phyloP scores from a whole-genome alignment of 2,113 vertebrate genomes.

The Cinclus mexicanus region DNA sequence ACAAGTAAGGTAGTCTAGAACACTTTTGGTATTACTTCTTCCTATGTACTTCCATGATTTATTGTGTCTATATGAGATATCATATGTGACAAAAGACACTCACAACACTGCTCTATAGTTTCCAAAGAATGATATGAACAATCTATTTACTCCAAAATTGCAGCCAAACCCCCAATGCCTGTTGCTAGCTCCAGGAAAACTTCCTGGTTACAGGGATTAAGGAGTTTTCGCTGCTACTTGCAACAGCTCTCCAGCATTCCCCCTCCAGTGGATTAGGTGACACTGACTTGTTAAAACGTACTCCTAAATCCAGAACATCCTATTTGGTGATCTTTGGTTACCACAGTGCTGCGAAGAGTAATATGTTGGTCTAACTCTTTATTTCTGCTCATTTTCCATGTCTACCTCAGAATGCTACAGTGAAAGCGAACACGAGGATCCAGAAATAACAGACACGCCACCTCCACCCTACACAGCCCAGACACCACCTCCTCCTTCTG shows the following conservation, averaged over 20 bases:
- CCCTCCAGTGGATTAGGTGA: neutral
- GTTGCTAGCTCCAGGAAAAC: neutral
- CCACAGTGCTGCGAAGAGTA: rapidly evolving
- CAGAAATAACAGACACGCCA: constrained; percentile 82
- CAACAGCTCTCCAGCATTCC: neutral
- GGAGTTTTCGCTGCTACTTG: neutral
- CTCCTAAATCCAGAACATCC: neutral
- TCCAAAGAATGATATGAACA: neutral
- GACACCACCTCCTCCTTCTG: constrained; percentile 35
- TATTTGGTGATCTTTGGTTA: neutral
- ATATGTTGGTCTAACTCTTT: neutral
- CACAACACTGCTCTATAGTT: neutral
- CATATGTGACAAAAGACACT: neutral
- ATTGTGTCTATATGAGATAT: neutral
- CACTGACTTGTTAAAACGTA: neutral
- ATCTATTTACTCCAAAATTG: neutral
- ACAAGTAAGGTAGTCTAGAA: neutral
- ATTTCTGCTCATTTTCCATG: neutral
- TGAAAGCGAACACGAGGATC: constrained; percentile 93
- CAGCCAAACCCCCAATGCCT: neutral
- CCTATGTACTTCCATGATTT: rapidly evolving
- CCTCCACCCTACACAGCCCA: constrained; percentile 79
- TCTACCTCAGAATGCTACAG: constrained; percentile 89
- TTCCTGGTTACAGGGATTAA: neutral
- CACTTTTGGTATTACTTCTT: neutral